Evolutionary conservation across 2,113 vertebrate genomes (phyloP), one percentile per base, ranked within the genome.

Genomic region (Hydrochoerus hydrochaeris): DNA sequence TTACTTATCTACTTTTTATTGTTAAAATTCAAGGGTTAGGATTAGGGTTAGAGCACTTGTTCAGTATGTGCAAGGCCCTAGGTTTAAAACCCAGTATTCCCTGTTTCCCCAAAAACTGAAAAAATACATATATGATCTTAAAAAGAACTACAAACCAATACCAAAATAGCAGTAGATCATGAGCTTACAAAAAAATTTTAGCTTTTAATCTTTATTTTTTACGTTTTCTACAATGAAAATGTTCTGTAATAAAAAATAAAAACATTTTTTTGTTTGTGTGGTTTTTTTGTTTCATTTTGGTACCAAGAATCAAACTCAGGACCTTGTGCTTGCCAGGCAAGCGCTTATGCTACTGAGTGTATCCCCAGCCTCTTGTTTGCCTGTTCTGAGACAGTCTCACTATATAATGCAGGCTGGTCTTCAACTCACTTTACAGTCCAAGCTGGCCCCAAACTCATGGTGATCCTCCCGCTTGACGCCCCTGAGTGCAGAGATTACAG

Each of bases 221-320:
- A 92, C 88, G 82, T 69, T 95, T 93, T 90, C 95, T 87, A 71
- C 38, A 98, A 71, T 63, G n/a, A 83, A 95, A 22, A n/a, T 46
- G 1, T 80, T 85, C 44, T 77, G 0, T 41, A 95, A 90, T 44
- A n/a, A 85, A 81, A 71, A 91, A 81, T 17, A 17, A n/a, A 69
- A 69, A 69, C 32, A 3, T 17, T 69, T n/a, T 69, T 35, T 57
- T 57, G 54, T 57, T 54, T 54, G 52, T 54, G 52, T 54, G 12
- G 52, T 4, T 54, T 54, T 54, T 54, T 54, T 54, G 52, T 54
- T 54, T 54, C 14, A 14, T 54, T 54, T 54, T 54, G 52, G 52
- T 54, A 54, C 52, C 14, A 54, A 54, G 52, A 54, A 54, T 54
- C 52, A 54, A 54, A 54, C 52, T 54, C 52, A 54, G 52, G 52